phyloP scores from a whole-genome alignment of 2,113 vertebrate species.

The Labeo catla region DNA sequence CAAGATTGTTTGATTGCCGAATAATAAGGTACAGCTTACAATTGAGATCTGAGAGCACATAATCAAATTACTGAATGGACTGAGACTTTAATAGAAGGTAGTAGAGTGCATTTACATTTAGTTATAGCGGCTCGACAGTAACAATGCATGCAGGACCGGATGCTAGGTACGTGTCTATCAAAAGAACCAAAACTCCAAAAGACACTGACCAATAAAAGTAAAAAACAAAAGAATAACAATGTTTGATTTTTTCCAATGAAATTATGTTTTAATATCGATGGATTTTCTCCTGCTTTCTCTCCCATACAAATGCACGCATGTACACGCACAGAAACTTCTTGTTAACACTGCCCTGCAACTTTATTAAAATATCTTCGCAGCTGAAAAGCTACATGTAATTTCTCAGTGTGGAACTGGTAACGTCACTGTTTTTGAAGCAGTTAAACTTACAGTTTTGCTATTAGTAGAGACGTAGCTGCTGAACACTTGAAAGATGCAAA shows the following conservation, averaged over 20 bases:
- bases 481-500: not conserved
- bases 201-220: not conserved
- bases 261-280: not conserved
- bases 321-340: not conserved
- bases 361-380: too few species aligned
- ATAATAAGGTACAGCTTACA: not conserved
- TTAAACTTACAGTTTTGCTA: not conserved
- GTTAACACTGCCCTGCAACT: too few species aligned
- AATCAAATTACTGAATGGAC: not conserved
- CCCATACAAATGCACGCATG: too few species aligned
- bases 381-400: not conserved
- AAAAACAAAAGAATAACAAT: not conserved
- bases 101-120: not conserved
- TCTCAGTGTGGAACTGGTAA: not conserved
- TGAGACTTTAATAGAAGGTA: not conserved
- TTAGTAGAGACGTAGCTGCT: not conserved
- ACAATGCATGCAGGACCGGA: not conserved
- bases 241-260: not conserved
- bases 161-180: too few species aligned
- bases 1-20: not conserved
- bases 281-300: too few species aligned
- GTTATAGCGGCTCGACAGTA: slow-evolving; percentile 6
- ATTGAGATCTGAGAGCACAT: not conserved
- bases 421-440: not conserved
- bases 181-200: not conserved